Evolutionary conservation across 2,797 vertebrate genomes (phyloP).

Genomic region (Sardinella longiceps): DNA sequence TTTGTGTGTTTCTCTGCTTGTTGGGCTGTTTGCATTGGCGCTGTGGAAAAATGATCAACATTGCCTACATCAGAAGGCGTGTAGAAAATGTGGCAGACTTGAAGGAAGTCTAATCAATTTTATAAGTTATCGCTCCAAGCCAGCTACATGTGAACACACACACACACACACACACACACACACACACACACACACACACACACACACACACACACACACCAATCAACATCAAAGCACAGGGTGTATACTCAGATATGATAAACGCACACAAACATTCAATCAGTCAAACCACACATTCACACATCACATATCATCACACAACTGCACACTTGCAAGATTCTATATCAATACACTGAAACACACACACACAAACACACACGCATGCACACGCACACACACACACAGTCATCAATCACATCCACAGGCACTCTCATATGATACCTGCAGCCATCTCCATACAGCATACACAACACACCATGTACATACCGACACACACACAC

Average conservation of each 20-base stretch:
- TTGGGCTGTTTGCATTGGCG: background rate
- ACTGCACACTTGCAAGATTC: background rate
- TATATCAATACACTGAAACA: background rate
- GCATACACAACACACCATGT: background rate
- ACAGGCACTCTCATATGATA: background rate
- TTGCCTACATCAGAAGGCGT: background rate
- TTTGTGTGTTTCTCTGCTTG: conserved; percentile 12
- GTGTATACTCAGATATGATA: conserved; percentile 5
- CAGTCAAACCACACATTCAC: background rate
- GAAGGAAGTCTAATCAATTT: conserved; percentile 21
- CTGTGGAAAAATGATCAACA: conserved; percentile 8
- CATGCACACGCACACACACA: background rate
- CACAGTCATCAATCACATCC: too few relatives aligned
- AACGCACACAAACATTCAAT: background rate
- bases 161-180: conserved; percentile 9
- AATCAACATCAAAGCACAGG: conserved; percentile 14
- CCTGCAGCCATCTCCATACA: too few relatives aligned
- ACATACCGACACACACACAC: background rate
- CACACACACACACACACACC: background rate
- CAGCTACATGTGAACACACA: background rate
- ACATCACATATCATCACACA: background rate
- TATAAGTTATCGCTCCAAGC: conserved; percentile 16
- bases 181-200: conserved; percentile 18
- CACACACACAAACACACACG: background rate
- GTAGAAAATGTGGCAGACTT: conserved; percentile 4